Evolutionary conservation across 2,797 vertebrate species (phyloP).

Genomic region (Enteromius fasciolatus): DNA sequence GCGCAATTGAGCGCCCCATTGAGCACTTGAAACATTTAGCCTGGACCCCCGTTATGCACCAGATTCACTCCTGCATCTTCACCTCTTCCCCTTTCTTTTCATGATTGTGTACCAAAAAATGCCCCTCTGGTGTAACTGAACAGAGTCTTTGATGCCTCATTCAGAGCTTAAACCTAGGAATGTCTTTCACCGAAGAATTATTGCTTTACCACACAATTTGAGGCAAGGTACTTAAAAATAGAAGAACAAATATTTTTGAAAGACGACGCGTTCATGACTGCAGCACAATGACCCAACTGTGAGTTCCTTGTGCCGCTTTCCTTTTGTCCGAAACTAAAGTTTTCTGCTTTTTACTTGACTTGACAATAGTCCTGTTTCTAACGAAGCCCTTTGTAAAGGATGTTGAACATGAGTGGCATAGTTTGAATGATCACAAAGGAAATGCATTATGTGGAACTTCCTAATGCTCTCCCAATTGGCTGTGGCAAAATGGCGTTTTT

Average conservation of each 20-base stretch:
- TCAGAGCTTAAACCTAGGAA: not conserved
- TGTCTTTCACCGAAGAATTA: not conserved
- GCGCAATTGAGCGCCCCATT: slow-evolving; percentile 11
- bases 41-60: not conserved
- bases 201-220: slow-evolving; percentile 1
- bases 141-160: slow-evolving; percentile 22
- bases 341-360: not conserved
- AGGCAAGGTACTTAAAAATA: slow-evolving; percentile 1
- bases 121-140: slow-evolving; percentile 15
- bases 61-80: slow-evolving; percentile 23
- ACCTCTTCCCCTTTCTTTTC: slow-evolving; percentile 42
- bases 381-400: not conserved
- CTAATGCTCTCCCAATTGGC: slow-evolving; percentile 70
- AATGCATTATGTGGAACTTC: slow-evolving; percentile 66
- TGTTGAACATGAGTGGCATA: slow-evolving; percentile 59
- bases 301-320: slow-evolving; percentile 7
- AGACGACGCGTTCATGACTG: not conserved
- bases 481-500: slow-evolving; percentile 71
- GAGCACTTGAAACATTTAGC: slow-evolving; percentile 38
- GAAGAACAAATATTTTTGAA: slow-evolving; percentile 9
- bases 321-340: slow-evolving; percentile 2
- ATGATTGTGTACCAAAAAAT: slow-evolving; percentile 44
- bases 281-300: not conserved
- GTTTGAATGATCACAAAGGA: slow-evolving; percentile 68
- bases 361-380: slow-evolving; percentile 2